phyloP scores from a whole-genome alignment of 1,140 invertebrate genomes.

The Eurosta solidaginis region DNA sequence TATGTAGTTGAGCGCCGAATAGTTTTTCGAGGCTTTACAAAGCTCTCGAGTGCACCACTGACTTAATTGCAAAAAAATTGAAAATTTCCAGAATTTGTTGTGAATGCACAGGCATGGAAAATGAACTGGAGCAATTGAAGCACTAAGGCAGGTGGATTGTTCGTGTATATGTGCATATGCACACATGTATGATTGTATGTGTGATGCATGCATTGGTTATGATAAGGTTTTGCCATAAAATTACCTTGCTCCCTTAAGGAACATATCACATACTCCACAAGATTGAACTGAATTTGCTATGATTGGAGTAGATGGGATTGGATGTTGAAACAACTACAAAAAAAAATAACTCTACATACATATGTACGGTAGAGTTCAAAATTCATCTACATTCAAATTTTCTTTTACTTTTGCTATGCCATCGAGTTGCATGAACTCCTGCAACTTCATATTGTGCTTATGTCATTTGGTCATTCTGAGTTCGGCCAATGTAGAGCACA shows the following conservation, averaged over 20 bases:
- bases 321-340: no score
- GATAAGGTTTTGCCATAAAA: conserved; percentile 22
- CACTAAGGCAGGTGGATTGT: not conserved
- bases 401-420: not conserved
- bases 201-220: not conserved
- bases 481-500: no score
- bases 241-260: not conserved
- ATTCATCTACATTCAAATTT: not conserved
- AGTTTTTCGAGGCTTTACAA: no score
- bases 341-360: no score
- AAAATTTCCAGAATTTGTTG: no score
- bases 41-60: no score
- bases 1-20: no score
- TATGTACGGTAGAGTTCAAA: no score
- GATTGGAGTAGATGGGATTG: no score
- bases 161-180: not conserved
- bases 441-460: not conserved
- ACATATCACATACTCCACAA: not conserved
- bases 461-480: not conserved
- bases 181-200: not conserved
- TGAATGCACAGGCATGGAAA: not conserved
- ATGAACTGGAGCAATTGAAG: not conserved
- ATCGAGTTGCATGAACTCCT: conserved; percentile 13
- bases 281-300: no score
- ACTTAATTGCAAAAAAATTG: no score